Base-by-base conservation (phyloP, 2,797 vertebrate genomes). In the Lagorchestes hirsutus region DNA sequence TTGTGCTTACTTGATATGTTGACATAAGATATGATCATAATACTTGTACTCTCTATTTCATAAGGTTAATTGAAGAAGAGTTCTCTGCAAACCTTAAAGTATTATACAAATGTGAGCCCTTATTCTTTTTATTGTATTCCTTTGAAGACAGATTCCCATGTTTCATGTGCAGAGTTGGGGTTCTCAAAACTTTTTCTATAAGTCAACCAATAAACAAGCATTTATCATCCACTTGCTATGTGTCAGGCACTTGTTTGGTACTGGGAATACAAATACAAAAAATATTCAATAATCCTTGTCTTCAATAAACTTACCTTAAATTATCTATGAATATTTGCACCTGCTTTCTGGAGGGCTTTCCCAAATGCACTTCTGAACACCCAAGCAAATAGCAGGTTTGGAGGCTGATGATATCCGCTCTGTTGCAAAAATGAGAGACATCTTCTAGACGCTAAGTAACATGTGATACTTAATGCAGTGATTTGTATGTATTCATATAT, bases 361-460 rank as follows among this genome's bases (percentile, higher is more conserved):
- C 34, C 16, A 93, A 94, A 28, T 90, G 31, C 92, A 34, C 94
- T 54, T 93, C 56, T 93, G 50, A 92, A 95, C 22, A 93, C 12
- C 46, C 91, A 92, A 96, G 55, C 87, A 93, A 95, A 93, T 18
- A 56, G 16, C 12, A 92, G 55, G 8, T 94, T 96, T 62, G 92
- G 96, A 94, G 40, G 93, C n/a, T 82, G 67, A 55, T 4, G 62
- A 28, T 11, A 93, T 28, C 24, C 22, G 13, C 54, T 92, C 91
- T 58, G 82, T 34, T 59, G 90, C 82, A 95, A 54, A 59, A 82
- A 22, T 94, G 34, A 93, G 29, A 58, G 74, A 92, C 54, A 40
- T 13, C 10, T 56, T 95, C 93, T 97, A 94, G 94, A 34, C 29
- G 92, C 92, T 91, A 29, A 28, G 67, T 56, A 54, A 9, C 55